Evolutionary conservation across 2,797 vertebrate genomes (phyloP).

Genomic region (Pempheris klunzingeri): DNA sequence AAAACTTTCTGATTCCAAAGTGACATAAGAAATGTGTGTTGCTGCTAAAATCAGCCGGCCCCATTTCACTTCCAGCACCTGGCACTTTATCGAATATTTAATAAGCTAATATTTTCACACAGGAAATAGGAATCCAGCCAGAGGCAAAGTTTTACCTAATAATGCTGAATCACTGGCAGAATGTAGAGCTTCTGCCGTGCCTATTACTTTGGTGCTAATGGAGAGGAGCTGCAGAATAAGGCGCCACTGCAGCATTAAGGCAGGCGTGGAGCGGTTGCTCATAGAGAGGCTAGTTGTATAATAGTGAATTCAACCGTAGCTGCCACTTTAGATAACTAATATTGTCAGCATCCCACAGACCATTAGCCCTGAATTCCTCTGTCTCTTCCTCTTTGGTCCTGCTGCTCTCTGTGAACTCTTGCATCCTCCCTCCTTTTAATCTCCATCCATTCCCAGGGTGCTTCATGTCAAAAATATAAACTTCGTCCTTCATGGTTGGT

Average conservation of each 20-base stretch:
- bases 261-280: conserved; percentile 30
- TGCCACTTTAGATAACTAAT: conserved; percentile 64
- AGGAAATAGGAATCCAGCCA: conserved; percentile 39
- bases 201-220: conserved; percentile 5
- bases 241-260: conserved; percentile 22
- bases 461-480: conserved; percentile 56
- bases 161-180: conserved; percentile 35
- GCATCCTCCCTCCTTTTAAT: conserved; percentile 18
- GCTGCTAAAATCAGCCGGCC: neutral
- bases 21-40: conserved; percentile 9
- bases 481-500: conserved; percentile 70
- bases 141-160: conserved; percentile 35
- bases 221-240: conserved; percentile 13
- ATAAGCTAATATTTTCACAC: conserved; percentile 45
- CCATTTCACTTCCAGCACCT: conserved; percentile 38
- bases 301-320: conserved; percentile 42
- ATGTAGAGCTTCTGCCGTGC: neutral
- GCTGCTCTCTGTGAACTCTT: conserved; percentile 23
- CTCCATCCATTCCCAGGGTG: conserved; percentile 49
- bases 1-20: neutral
- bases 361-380: conserved; percentile 42
- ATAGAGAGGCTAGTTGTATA: conserved; percentile 43
- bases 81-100: conserved; percentile 45
- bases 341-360: conserved; percentile 45
- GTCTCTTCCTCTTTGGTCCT: conserved; percentile 1